Evolutionary conservation across 2,797 vertebrate genomes (phyloP).

Genomic region (Buceros bicornis): DNA sequence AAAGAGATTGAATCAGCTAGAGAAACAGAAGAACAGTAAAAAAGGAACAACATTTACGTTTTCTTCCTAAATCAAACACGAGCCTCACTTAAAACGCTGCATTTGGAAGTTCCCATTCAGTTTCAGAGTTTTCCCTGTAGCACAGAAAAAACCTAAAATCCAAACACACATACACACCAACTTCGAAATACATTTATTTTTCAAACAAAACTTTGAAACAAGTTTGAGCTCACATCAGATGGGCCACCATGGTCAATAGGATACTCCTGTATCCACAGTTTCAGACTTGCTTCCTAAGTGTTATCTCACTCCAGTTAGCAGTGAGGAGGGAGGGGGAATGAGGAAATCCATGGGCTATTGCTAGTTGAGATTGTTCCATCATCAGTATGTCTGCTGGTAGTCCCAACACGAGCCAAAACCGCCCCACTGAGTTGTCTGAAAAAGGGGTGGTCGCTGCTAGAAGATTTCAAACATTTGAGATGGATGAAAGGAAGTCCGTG

Average conservation of each 20-base stretch:
- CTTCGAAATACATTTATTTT: neutral
- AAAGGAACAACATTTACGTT: neutral
- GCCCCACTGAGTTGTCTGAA: conserved; percentile 3
- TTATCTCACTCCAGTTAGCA: too few species aligned
- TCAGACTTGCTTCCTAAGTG: neutral
- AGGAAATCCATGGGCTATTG: neutral
- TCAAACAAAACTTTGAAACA: neutral
- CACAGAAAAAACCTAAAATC: neutral
- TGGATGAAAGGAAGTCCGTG: conserved; percentile 55
- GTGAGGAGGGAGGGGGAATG: neutral
- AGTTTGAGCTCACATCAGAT: neutral
- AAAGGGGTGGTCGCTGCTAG: conserved; percentile 8
- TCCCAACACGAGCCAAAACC: conserved; percentile 26
- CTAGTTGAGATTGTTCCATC: conserved; percentile 20
- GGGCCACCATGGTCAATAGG: accelerated
- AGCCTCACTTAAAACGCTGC: neutral
- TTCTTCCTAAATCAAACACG: neutral
- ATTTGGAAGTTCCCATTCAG: neutral
- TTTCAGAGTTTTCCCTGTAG: neutral
- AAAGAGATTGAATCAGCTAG: neutral
- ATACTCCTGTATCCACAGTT: neutral
- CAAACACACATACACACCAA: too few species aligned
- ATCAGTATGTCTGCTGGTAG: neutral
- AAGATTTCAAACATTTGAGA: conserved; percentile 40
- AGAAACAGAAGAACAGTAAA: conserved; percentile 8